Conservation (phyloP, 2,888 invertebrate species). For the Volucella bombylans region DNA sequence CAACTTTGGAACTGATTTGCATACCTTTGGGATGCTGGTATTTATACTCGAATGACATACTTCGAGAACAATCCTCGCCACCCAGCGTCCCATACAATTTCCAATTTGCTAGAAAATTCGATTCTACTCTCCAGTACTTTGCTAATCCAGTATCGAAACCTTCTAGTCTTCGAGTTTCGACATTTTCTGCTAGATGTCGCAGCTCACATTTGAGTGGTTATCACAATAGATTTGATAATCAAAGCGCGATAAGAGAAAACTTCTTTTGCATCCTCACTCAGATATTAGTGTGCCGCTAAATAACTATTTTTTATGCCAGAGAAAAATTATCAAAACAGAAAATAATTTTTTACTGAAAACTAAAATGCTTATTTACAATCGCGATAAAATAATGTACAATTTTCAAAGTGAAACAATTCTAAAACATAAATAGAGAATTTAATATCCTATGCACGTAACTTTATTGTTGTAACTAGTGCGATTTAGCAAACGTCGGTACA, state of each 20-base stretch:
- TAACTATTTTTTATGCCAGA: conserved; percentile 16
- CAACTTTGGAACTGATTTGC: no score
- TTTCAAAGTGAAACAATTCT: conserved; percentile 18
- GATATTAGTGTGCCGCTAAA: conserved; percentile 23
- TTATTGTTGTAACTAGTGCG: conserved; percentile 74
- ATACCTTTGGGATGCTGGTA: no score
- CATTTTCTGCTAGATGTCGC: no score
- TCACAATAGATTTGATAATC: conserved; percentile 3
- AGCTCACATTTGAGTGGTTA: no score
- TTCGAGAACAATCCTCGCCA: no score
- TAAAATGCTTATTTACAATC: conserved; percentile 56
- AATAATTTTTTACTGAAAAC: not conserved
- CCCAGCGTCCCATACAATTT: no score
- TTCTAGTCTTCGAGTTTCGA: no score
- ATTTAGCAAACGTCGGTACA: conserved; percentile 86
- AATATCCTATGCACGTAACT: conserved; percentile 19
- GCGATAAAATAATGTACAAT: conserved; percentile 26
- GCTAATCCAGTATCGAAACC: no score
- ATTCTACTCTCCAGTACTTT: no score
- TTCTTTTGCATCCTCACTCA: conserved; percentile 9
- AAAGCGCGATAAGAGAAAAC: not conserved
- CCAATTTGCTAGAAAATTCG: no score
- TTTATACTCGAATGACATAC: no score
- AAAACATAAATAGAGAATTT: conserved; percentile 14
- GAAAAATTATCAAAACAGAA: not conserved